Evolutionary conservation across 2,888 invertebrate species (phyloP), one percentile per base, ranked within the genome.

Genomic region (Campoplex nolae): DNA sequence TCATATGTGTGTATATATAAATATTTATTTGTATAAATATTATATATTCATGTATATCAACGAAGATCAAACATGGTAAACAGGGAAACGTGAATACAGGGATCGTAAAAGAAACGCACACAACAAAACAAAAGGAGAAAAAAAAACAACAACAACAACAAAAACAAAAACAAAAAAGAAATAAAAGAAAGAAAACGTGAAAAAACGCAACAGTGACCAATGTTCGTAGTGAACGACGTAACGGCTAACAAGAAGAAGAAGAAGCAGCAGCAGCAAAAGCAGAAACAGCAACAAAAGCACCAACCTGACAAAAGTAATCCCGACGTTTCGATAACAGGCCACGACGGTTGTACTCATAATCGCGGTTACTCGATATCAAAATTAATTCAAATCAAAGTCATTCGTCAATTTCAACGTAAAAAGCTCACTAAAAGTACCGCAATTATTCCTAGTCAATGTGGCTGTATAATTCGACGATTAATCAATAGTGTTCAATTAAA

Each of bases 401-500:
- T 84, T 77, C 81, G 89, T 90, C 88, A 91, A 90, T 90, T 88
- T 80, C 32, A 62, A 62, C 71, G 81, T 80, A 88, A 83, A 87
- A 88, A 87, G 84, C 88, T 89, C 88, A 84, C 88, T 88, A 87
- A 89, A 68, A 71, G 1, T 88, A 85, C 89, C 88, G 84, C 85
- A 87, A 83, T 81, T 84, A 91, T 89, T 88, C 84, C 89, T 82
- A 87, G 89, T 88, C 88, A 88, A 87, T 88, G 86, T 89, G 92
- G 91, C 92, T 91, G 92, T 91, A 90, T 88, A 87, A 89, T 89
- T 75, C 82, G 88, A 88, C 90, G 91, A 90, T 90, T 91, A 92
- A 92, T 91, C 91, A 90, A 91, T 91, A 91, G 93, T 92, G 91
- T 92, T 93, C 90, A 91, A 89, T 88, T 89, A 67, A 73, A 86